phyloP scores from a whole-genome alignment of 2,888 invertebrate genomes.

The Yponomeuta evonymella region DNA sequence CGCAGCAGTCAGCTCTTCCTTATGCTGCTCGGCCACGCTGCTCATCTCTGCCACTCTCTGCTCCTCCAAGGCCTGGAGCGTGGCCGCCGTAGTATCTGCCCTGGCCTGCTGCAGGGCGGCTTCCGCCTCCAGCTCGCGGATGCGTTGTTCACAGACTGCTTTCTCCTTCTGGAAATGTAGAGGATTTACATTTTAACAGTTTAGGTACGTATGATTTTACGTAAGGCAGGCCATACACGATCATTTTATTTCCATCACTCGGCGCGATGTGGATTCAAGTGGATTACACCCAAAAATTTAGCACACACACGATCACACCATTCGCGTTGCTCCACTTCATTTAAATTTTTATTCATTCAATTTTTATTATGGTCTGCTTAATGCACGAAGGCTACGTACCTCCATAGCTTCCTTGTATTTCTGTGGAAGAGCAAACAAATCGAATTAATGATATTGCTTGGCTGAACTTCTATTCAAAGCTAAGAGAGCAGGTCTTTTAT shows the following conservation, averaged over 20 bases:
- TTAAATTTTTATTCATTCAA: too few species aligned
- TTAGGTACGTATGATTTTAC: not conserved
- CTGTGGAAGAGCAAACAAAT: slow-evolving; percentile 43
- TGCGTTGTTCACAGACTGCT: slow-evolving; percentile 68
- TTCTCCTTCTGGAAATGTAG: slow-evolving; percentile 44
- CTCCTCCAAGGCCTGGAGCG: slow-evolving; percentile 50
- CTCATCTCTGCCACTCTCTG: slow-evolving; percentile 49
- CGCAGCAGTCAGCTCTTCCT: slow-evolving; percentile 63
- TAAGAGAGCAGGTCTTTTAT: too few species aligned
- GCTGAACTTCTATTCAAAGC: not conserved
- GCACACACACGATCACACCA: too few species aligned
- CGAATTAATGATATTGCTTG: slow-evolving; percentile 3
- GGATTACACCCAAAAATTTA: too few species aligned
- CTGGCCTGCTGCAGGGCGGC: slow-evolving; percentile 50
- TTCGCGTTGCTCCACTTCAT: too few species aligned
- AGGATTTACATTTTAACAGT: not conserved
- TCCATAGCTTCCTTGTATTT: slow-evolving; percentile 70
- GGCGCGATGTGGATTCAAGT: too few species aligned
- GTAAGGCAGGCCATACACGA: too few species aligned
- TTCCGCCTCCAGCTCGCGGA: slow-evolving; percentile 61
- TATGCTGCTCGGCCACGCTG: slow-evolving; percentile 53
- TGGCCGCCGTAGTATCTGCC: slow-evolving; percentile 54
- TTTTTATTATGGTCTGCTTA: not conserved
- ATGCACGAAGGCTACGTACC: slow-evolving; percentile 37
- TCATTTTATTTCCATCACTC: too few species aligned